These are phyloP conservation scores for Lamproptera curius DNA, from an alignment of 2,888 invertebrate genomes.

Conservation along the genomic window DNA sequence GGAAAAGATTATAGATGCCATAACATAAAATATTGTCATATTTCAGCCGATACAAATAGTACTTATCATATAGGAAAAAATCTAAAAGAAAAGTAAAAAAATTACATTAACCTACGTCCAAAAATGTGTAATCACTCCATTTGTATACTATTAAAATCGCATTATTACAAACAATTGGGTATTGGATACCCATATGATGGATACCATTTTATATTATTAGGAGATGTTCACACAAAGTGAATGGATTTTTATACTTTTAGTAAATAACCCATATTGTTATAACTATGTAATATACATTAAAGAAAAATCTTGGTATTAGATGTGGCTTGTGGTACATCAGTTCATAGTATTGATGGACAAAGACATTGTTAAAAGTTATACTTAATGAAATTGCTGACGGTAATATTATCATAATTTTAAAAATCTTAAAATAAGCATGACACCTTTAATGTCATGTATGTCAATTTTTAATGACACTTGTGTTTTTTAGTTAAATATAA, in stretches of 20 bases:
- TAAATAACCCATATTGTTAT: conserved; percentile 15
- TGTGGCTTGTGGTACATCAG: neutral
- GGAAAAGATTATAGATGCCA: too few relatives aligned
- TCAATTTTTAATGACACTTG: too few relatives aligned
- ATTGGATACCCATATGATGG: conserved; percentile 14
- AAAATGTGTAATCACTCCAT: too few relatives aligned
- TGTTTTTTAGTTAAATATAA: neutral
- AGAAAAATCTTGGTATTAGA: conserved; percentile 4
- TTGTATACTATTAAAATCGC: conserved; percentile 9
- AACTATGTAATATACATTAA: conserved; percentile 11
- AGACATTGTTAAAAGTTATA: conserved; percentile 4
- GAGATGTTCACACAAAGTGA: conserved; percentile 13
- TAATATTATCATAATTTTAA: too few relatives aligned
- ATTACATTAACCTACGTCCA: too few relatives aligned
- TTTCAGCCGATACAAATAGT: too few relatives aligned
- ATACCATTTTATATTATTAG: conserved; percentile 22
- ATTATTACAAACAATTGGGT: conserved; percentile 12
- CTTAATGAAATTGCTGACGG: neutral
- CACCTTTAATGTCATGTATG: too few relatives aligned
- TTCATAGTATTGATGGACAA: conserved; percentile 3
- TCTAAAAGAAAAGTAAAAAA: too few relatives aligned
- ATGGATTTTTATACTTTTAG: conserved; percentile 20
- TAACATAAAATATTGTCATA: too few relatives aligned
- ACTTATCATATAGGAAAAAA: too few relatives aligned
- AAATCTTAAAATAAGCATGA: too few relatives aligned